Conservation (phyloP, 1,140 invertebrate species). For the Drepana arcuata region DNA sequence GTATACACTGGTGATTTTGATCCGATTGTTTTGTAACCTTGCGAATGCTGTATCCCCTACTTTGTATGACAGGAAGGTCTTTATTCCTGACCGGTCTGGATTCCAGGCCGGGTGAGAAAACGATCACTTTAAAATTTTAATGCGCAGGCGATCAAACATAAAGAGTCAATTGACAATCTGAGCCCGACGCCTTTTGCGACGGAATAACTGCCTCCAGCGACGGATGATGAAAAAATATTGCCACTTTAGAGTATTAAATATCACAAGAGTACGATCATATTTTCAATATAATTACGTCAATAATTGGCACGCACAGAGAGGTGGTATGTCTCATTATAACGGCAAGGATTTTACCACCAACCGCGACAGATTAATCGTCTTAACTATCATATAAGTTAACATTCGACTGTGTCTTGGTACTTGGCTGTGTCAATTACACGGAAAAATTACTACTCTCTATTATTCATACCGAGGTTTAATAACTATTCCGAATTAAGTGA, state of each 20-base stretch:
- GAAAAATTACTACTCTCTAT: constrained; percentile 58
- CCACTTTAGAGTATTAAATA: constrained; percentile 52
- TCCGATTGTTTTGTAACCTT: too few species aligned
- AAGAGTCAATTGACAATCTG: constrained; percentile 53
- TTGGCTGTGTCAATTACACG: constrained; percentile 51
- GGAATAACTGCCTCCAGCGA: constrained; percentile 29
- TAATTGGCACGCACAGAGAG: constrained; percentile 59
- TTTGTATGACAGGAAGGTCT: too few species aligned
- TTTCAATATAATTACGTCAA: constrained; percentile 68
- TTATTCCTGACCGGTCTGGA: too few species aligned
- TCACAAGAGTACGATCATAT: constrained; percentile 57
- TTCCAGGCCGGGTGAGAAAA: too few species aligned
- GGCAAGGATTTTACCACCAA: constrained; percentile 60
- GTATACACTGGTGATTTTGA: too few species aligned
- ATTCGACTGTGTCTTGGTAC: constrained; percentile 10
- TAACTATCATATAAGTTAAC: constrained; percentile 64
- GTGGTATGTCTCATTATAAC: constrained; percentile 54
- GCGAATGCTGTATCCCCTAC: too few species aligned
- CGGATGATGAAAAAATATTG: constrained; percentile 51
- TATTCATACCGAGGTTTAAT: constrained; percentile 30
- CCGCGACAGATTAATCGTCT: constrained; percentile 65
- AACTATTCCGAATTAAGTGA: constrained; percentile 25
- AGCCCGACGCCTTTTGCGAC: constrained; percentile 20
- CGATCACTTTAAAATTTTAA: constrained; percentile 8
- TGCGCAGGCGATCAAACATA: too few species aligned